phyloP scores from a whole-genome alignment of 2,888 invertebrate genomes.

The Heliconius ethilla region DNA sequence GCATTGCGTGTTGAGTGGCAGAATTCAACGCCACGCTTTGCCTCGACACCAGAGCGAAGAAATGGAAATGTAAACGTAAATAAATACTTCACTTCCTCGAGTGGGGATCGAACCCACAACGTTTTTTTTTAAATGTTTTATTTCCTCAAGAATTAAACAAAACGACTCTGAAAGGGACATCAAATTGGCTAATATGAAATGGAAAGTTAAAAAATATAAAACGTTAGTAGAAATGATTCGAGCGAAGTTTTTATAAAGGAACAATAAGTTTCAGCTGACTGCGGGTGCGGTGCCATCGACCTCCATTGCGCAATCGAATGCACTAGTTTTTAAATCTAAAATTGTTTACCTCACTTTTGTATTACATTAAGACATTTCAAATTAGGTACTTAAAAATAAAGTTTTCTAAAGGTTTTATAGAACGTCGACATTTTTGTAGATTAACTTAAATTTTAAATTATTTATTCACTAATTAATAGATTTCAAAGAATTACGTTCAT shows the following conservation, averaged over 20 bases:
- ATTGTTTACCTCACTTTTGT: constrained; percentile 1
- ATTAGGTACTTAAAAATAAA: neutral
- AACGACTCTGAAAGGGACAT: neutral
- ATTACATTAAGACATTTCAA: neutral
- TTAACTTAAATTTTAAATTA: neutral
- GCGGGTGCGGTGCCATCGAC: constrained; percentile 64
- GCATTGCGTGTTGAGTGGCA: too few relatives aligned
- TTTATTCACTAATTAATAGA: neutral
- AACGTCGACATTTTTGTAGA: neutral
- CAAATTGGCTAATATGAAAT: constrained; percentile 27
- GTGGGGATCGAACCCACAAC: too few relatives aligned
- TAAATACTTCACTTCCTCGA: too few relatives aligned
- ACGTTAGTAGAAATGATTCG: constrained; percentile 38
- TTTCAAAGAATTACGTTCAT: neutral
- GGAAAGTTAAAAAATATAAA: constrained; percentile 39
- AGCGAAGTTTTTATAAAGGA: constrained; percentile 44
- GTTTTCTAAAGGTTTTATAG: neutral
- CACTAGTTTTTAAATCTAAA: constrained; percentile 39
- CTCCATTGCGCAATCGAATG: constrained; percentile 63
- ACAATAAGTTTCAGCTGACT: constrained; percentile 56
- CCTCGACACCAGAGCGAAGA: too few relatives aligned
- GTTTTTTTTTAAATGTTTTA: too few relatives aligned
- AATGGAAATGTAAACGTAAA: too few relatives aligned
- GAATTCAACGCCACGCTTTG: too few relatives aligned
- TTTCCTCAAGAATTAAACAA: neutral